Percentiles rank a stretch among this genome's conserved stretches.
These are phyloP conservation scores for Sipha flava DNA, from an alignment of 1,140 invertebrate genomes.

Conservation along the genomic window DNA sequence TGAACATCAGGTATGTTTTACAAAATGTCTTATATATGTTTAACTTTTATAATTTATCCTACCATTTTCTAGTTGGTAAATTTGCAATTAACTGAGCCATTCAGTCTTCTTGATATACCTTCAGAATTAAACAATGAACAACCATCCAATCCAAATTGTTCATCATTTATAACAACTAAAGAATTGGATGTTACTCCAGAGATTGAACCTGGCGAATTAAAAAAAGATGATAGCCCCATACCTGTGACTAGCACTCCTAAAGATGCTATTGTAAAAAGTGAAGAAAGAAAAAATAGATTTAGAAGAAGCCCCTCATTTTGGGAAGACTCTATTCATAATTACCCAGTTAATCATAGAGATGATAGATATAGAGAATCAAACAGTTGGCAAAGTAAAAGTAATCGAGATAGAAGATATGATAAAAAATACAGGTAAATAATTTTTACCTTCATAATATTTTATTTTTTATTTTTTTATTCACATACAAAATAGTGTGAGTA, in stretches of 20 bases:
- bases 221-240: not conserved
- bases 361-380: not conserved
- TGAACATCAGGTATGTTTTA: not conserved
- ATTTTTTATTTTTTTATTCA: too few species aligned
- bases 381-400: not conserved
- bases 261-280: not conserved
- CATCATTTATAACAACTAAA: not conserved
- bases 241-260: conserved; percentile 11
- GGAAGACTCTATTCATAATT: not conserved
- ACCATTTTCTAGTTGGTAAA: not conserved
- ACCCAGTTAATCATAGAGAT: not conserved
- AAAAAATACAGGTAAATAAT: conserved; percentile 3
- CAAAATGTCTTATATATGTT: not conserved
- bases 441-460: not conserved
- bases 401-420: not conserved
- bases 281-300: not conserved
- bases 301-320: conserved; percentile 15
- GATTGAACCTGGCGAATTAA: not conserved
- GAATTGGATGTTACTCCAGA: not conserved
- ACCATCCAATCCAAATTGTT: not conserved
- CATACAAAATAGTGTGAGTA: not conserved
- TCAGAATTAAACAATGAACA: not conserved
- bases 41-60: not conserved
- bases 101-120: conserved; percentile 5
- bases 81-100: not conserved